Percentiles rank a stretch among this genome's conserved stretches.
These are phyloP conservation scores for Holacanthus passer DNA, from an alignment of 2,113 vertebrate genomes.

Conservation along the genomic window DNA sequence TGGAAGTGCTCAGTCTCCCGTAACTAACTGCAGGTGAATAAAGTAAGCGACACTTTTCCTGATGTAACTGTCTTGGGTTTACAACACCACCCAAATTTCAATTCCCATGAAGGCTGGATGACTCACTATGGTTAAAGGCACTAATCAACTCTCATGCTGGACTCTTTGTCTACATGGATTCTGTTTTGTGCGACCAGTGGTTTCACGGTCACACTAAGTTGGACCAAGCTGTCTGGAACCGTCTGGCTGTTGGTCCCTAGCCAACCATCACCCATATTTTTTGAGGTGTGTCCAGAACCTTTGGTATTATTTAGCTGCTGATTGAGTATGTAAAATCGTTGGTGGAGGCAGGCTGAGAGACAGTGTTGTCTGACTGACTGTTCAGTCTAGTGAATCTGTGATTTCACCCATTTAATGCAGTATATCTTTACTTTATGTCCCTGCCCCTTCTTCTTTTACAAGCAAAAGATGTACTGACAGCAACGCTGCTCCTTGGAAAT, in stretches of 20 bases:
- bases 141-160: constrained; percentile 49
- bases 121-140: constrained; percentile 33
- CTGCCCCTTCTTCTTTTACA: background rate
- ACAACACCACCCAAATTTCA: constrained; percentile 49
- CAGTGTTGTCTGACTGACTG: background rate
- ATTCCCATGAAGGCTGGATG: constrained; percentile 52
- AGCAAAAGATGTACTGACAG: background rate
- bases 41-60: constrained; percentile 48
- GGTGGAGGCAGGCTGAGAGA: background rate
- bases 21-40: constrained; percentile 71
- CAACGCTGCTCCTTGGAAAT: background rate
- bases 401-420: background rate
- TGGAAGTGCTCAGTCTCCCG: constrained; percentile 61
- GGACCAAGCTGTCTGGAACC: background rate
- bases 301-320: background rate
- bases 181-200: constrained; percentile 20
- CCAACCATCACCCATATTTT: background rate
- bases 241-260: background rate
- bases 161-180: constrained; percentile 9
- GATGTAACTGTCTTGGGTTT: constrained; percentile 37
- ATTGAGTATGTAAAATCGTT: constrained; percentile 7
- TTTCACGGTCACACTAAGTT: background rate
- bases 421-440: background rate
- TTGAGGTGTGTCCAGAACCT: constrained; percentile 3
- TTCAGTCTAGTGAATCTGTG: background rate